Evolutionary conservation across 2,113 vertebrate genomes (phyloP), one percentile per base, ranked within the genome.

Genomic region (Seriola quinqueradiata): DNA sequence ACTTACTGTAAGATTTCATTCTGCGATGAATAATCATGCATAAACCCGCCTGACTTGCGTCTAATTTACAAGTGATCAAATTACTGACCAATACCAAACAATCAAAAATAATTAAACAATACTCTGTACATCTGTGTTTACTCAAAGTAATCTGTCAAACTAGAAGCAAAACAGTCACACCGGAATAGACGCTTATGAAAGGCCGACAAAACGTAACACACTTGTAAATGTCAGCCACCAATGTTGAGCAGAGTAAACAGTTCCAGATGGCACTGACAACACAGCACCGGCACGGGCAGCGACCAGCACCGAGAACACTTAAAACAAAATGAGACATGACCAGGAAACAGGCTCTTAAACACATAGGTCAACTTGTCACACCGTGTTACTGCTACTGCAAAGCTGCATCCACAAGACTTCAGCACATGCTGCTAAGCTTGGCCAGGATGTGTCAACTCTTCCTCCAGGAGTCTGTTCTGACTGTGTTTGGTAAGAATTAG

Each of bases 361-460:
- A 89, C 81, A 77, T 36, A 86, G 84, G 88, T 89, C 85, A 91
- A 85, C 84, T 64, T 82, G 85, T 81, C 90, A 83, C 84, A 81
- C 60, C 77, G 79, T 69, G 77, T 92, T 90, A 85, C 67, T 52
- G 44, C 73, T 77, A 44, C 68, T 79, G 63, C 55, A 54, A 70
- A 73, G 23, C 76, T 70, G 69, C 77, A 64, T 79, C 65, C 57
- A 19, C 73, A 67, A 72, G 71, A 71, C 79, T 77, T 42, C 6
- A 65, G 86, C 81, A 82, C 83, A 80, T 61, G 67, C 79, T 70
- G 67, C 86, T 76, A 12, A 38, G 63, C 78, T 67, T 44, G 84
- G 79, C 64, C 79, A 55, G 55, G 40, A 75, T 23, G 59, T 52
- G 71, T 70, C 48, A 64, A 6, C 10, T 63, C 70, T 42, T 60